Conservation (phyloP, 2,113 vertebrate species). For the Thermophis baileyi region DNA sequence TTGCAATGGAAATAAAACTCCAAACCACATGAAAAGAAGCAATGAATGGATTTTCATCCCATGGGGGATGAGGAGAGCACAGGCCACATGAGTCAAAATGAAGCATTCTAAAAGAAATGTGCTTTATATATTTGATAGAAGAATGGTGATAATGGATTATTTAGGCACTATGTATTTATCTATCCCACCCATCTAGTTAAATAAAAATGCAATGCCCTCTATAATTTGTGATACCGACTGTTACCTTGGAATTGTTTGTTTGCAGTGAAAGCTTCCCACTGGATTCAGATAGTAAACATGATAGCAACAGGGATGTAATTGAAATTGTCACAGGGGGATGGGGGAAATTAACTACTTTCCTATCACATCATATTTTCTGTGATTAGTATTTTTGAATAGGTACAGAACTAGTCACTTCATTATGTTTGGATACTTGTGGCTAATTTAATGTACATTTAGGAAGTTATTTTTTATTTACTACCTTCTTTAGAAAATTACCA, state of each 20-base stretch:
- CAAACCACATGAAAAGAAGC: slow-evolving; percentile 5
- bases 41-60: background rate
- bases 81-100: background rate
- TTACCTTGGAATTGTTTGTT: background rate
- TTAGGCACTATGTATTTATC: background rate
- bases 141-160: background rate
- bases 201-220: background rate
- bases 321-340: background rate
- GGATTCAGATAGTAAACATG: background rate
- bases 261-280: background rate
- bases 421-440: background rate
- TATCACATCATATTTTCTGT: background rate
- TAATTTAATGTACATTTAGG: background rate
- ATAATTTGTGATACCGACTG: background rate
- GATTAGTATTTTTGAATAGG: background rate
- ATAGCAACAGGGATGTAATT: background rate
- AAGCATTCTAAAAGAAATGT: background rate
- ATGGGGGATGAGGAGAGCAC: background rate
- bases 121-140: background rate
- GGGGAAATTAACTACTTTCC: no score
- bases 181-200: background rate
- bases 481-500: background rate
- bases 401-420: background rate
- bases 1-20: background rate
- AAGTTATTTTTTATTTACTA: background rate